Evolutionary conservation across 2,888 invertebrate species (phyloP).

Genomic region (Agrilus cyanescens): DNA sequence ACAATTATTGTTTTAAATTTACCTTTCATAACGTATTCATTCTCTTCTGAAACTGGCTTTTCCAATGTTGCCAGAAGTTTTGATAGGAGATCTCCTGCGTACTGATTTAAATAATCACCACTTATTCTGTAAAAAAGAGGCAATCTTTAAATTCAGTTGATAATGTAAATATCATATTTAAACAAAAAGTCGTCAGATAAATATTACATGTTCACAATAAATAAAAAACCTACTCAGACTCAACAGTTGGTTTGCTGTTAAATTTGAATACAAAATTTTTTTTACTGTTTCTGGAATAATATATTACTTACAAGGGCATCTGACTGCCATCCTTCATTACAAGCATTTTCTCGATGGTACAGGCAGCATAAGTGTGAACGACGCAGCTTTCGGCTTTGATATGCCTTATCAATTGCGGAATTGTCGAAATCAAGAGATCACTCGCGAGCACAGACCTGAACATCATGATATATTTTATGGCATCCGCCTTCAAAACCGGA

Average conservation of each 20-base stretch:
- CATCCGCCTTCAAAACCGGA: slow-evolving; percentile 91
- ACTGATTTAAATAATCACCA: slow-evolving; percentile 49
- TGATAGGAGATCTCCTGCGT: slow-evolving; percentile 56
- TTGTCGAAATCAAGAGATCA: slow-evolving; percentile 58
- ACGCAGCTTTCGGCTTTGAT: slow-evolving; percentile 69
- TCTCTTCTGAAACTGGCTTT: slow-evolving; percentile 69
- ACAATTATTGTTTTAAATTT: slow-evolving; percentile 8
- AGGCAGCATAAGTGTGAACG: slow-evolving; percentile 91
- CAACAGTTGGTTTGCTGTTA: neutral
- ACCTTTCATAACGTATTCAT: slow-evolving; percentile 97
- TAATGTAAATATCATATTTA: neutral
- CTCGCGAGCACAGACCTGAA: slow-evolving; percentile 83
- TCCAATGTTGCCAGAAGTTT: slow-evolving; percentile 68
- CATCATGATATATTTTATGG: slow-evolving; percentile 92
- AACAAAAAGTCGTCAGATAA: slow-evolving; percentile 1
- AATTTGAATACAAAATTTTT: neutral
- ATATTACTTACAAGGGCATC: slow-evolving; percentile 38
- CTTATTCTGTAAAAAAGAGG: slow-evolving; percentile 38
- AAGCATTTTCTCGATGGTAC: slow-evolving; percentile 78
- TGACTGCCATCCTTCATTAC: slow-evolving; percentile 53
- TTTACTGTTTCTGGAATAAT: slow-evolving; percentile 6
- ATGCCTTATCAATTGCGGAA: slow-evolving; percentile 72
- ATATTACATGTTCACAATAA: neutral
- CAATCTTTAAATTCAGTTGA: neutral
- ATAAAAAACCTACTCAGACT: neutral